Evolutionary conservation across 2,888 invertebrate genomes (phyloP).

Genomic region (Lasioglossum villosulum): DNA sequence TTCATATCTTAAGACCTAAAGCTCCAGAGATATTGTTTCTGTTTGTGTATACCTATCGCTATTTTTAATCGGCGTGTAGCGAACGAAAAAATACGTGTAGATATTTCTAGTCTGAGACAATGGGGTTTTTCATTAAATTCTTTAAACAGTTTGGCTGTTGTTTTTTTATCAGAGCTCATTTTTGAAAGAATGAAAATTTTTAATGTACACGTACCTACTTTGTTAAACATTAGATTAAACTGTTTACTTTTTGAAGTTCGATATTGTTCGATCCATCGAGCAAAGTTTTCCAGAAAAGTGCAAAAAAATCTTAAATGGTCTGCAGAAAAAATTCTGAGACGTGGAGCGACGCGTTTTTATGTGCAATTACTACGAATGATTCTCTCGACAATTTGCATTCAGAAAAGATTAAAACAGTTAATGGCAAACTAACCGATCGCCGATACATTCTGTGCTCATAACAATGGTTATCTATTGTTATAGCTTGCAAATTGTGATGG

Average conservation of each 20-base stretch:
- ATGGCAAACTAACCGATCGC: slow-evolving; percentile 37
- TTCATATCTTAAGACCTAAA: not conserved
- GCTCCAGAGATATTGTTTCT: not conserved
- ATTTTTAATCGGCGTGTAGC: not conserved
- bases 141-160: not conserved
- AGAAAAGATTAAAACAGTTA: slow-evolving; percentile 24
- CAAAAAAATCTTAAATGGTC: too few relatives aligned
- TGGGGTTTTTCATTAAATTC: not conserved
- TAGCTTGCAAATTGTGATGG: slow-evolving; percentile 14
- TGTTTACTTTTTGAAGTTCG: not conserved
- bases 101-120: not conserved
- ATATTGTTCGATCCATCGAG: not conserved
- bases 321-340: not conserved
- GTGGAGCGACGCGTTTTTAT: not conserved
- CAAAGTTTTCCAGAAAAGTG: not conserved
- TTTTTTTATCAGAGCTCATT: too few relatives aligned
- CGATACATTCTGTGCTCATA: not conserved
- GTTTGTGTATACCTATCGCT: not conserved
- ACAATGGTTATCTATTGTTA: slow-evolving; percentile 43
- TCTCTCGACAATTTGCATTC: not conserved
- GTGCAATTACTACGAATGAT: not conserved
- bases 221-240: not conserved
- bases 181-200: not conserved
- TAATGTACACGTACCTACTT: not conserved
- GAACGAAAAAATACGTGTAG: not conserved